Evolutionary conservation across 2,113 vertebrate genomes (phyloP).

Genomic region (Acanthisitta chloris): DNA sequence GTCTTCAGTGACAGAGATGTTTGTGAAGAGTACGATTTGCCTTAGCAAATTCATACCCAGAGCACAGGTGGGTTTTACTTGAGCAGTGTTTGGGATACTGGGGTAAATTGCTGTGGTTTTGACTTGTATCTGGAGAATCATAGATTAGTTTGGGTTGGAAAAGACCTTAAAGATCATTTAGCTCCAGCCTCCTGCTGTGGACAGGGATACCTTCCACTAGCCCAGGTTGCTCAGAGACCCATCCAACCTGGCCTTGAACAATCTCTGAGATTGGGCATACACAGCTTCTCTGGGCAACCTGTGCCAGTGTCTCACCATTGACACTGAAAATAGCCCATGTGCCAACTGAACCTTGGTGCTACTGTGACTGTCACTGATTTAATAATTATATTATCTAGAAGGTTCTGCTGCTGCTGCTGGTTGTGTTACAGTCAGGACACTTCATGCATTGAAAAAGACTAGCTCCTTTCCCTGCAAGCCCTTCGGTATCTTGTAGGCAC

Average conservation of each 20-base stretch:
- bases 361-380: neutral
- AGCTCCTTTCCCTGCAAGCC: neutral
- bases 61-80: neutral
- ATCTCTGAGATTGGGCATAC: neutral
- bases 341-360: neutral
- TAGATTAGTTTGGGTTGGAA: neutral
- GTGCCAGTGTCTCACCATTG: neutral
- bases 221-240: neutral
- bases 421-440: neutral
- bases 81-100: neutral
- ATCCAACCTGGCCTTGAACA: neutral
- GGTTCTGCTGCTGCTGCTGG: neutral
- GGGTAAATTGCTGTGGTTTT: neutral
- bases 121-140: neutral
- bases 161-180: neutral
- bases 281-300: neutral
- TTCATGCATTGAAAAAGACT: neutral
- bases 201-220: neutral
- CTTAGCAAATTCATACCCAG: neutral
- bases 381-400: neutral
- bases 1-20: neutral
- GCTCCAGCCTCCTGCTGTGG: neutral
- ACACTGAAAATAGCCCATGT: neutral
- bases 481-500: neutral
- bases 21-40: neutral